A percentile compares a stretch with the other conserved stretches of the same genome.
These are phyloP conservation scores for Pluvianellus socialis DNA, from an alignment of 2,113 vertebrate genomes.

Conservation along the genomic window DNA sequence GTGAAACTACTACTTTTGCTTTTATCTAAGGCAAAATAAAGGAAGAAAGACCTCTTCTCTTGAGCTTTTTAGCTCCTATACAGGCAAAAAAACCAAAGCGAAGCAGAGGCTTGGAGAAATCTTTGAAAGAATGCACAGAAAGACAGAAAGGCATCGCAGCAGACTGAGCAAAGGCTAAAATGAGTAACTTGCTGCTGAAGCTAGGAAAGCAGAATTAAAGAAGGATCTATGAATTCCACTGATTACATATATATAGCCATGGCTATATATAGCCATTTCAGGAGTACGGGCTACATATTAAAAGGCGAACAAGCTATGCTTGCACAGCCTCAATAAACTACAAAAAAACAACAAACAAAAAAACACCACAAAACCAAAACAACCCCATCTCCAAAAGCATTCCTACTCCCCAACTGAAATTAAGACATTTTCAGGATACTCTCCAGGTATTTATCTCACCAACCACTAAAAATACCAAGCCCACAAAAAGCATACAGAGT, in stretches of 20 bases:
- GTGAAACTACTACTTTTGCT: not conserved
- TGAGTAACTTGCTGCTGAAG: not conserved
- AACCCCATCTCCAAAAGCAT: not conserved
- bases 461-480: not conserved
- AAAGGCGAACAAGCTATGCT: not conserved
- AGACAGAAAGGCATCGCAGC: not conserved
- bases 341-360: not conserved
- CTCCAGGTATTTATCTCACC: not conserved
- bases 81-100: not conserved
- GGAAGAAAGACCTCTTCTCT: not conserved
- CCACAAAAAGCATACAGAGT: not conserved
- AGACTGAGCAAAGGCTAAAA: not conserved
- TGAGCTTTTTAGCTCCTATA: not conserved
- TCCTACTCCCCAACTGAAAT: not conserved
- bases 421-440: not conserved
- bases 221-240: not conserved
- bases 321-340: not conserved
- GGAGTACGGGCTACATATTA: not conserved
- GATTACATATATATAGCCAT: not conserved
- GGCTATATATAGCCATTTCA: not conserved
- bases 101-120: not conserved
- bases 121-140: not conserved
- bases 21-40: not conserved
- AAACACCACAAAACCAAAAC: not conserved
- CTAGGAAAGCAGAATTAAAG: not conserved